Evolutionary conservation across 2,888 invertebrate genomes (phyloP).

Genomic region (Pharmacophagus antenor): DNA sequence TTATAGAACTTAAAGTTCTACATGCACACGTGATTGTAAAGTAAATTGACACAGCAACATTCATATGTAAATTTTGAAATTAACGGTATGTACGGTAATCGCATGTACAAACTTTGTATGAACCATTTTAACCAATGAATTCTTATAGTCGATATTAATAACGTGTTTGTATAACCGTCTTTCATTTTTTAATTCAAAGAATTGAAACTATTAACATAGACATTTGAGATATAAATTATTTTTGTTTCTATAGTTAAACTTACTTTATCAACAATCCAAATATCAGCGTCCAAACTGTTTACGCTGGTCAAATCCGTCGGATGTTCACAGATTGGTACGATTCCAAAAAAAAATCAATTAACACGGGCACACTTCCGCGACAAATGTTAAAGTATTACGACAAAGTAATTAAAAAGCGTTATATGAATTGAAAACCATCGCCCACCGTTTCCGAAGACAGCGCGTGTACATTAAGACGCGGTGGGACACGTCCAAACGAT

Average conservation of each 20-base stretch:
- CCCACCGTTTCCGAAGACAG: conserved; percentile 48
- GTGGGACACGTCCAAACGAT: conserved; percentile 55
- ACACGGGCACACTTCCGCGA: conserved; percentile 59
- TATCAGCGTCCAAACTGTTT: conserved; percentile 39
- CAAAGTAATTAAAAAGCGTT: conserved; percentile 36
- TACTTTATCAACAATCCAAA: conserved; percentile 68
- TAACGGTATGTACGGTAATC: conserved; percentile 21
- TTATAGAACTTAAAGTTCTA: conserved; percentile 7
- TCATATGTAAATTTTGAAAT: conserved; percentile 23
- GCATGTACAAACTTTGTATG: conserved; percentile 9
- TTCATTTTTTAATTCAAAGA: no score
- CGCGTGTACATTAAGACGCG: conserved; percentile 50
- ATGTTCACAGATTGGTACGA: conserved; percentile 47
- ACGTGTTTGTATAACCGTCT: no score
- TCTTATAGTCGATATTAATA: no score
- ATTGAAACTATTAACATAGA: background rate
- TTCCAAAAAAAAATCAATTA: conserved; percentile 46
- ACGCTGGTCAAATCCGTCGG: conserved; percentile 50
- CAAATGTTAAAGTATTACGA: conserved; percentile 32
- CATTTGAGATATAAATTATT: background rate
- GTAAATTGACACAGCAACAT: conserved; percentile 7
- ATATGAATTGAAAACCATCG: conserved; percentile 43
- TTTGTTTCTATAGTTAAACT: conserved; percentile 41
- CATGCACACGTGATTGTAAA: conserved; percentile 12
- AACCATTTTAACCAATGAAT: no score